Conservation (phyloP, 2,888 invertebrate species). For the Muscina levida region DNA sequence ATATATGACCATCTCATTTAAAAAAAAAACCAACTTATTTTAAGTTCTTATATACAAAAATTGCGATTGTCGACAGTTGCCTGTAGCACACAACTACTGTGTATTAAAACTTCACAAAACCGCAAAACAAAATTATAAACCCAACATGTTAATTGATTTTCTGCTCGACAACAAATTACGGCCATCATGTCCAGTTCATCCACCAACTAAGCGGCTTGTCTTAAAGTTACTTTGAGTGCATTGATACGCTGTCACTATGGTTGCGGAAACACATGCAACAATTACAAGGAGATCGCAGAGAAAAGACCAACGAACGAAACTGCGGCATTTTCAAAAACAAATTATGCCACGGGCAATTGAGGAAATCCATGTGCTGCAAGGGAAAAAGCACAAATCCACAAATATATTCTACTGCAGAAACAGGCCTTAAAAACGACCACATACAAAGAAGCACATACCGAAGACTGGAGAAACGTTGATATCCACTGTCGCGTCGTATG, state of each 20-base stretch:
- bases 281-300: slow-evolving; percentile 21
- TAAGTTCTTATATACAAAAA: no score
- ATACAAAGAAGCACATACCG: slow-evolving; percentile 12
- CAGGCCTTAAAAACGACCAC: slow-evolving; percentile 29
- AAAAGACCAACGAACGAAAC: neutral
- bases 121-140: slow-evolving; percentile 31
- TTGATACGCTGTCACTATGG: neutral
- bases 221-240: neutral
- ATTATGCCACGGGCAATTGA: slow-evolving; percentile 24
- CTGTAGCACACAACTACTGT: no score
- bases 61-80: no score
- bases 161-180: neutral
- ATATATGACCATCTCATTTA: no score
- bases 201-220: neutral
- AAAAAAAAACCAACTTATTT: no score
- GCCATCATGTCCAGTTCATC: neutral
- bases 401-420: neutral
- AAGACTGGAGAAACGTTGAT: slow-evolving; percentile 1
- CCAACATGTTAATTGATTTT: slow-evolving; percentile 29
- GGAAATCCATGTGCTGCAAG: slow-evolving; percentile 37
- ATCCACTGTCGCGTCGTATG: slow-evolving; percentile 5
- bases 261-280: slow-evolving; percentile 18
- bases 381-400: slow-evolving; percentile 23
- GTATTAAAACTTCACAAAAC: no score
- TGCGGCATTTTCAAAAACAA: slow-evolving; percentile 14